A percentile compares a stretch with the other conserved stretches of the same genome.
phyloP scores from a whole-genome alignment of 2,113 vertebrate species.

The Gymnobelideus leadbeateri region DNA sequence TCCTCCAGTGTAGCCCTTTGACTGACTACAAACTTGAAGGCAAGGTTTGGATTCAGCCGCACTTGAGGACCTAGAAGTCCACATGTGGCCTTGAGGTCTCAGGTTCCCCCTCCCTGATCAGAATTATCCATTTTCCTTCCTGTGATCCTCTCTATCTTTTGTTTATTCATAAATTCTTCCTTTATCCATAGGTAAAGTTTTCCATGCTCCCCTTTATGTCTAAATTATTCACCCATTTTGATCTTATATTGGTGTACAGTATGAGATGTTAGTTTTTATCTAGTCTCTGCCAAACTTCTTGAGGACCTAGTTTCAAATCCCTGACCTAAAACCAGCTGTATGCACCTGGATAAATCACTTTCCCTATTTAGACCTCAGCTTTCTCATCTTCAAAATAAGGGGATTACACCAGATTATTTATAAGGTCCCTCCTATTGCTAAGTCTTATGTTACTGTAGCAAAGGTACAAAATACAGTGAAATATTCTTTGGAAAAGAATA shows the following conservation, averaged over 20 bases:
- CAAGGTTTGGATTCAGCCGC: too few relatives aligned
- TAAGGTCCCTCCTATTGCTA: background rate
- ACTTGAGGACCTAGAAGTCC: too few relatives aligned
- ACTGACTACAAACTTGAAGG: too few relatives aligned
- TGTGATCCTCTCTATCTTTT: background rate
- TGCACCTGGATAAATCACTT: too few relatives aligned
- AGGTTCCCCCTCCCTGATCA: too few relatives aligned
- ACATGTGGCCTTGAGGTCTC: too few relatives aligned
- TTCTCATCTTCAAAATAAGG: background rate
- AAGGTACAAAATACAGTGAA: background rate
- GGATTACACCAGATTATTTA: background rate
- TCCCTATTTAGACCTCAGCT: background rate
- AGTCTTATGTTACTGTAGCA: background rate
- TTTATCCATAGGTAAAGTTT: background rate
- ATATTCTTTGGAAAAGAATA: background rate
- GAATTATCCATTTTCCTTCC: background rate
- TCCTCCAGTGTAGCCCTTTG: too few relatives aligned
- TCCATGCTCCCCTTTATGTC: background rate
- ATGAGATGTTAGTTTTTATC: too few relatives aligned
- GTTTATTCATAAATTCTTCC: background rate
- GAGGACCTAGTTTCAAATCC: background rate
- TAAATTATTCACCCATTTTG: background rate
- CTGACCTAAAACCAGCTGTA: background rate
- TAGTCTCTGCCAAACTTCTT: background rate
- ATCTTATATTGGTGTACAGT: background rate